Percentiles rank a stretch among this genome's conserved stretches.
Evolutionary conservation across 1,140 invertebrate genomes (phyloP).

Genomic region (Procambarus clarkii): DNA sequence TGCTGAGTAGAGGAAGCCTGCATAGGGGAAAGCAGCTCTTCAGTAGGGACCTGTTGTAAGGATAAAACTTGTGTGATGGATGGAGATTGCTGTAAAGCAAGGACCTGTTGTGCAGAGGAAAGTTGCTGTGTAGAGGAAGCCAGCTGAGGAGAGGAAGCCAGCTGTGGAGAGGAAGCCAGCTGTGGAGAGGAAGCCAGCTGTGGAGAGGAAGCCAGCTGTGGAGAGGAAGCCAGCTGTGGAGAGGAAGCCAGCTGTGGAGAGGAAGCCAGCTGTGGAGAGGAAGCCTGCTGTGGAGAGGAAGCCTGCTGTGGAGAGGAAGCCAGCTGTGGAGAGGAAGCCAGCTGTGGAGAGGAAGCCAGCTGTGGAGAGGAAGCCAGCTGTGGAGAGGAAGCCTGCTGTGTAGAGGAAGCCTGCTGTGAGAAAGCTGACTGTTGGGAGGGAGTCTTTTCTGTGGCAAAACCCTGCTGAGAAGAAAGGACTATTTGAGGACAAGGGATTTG

Average conservation of each 20-base stretch:
- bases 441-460: background rate
- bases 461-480: background rate
- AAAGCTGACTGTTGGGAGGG: background rate
- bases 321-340: constrained; percentile 1
- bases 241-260: constrained; percentile 3
- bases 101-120: background rate
- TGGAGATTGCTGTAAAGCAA: background rate
- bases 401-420: background rate
- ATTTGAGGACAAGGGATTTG: background rate
- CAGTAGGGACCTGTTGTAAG: background rate
- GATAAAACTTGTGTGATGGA: background rate
- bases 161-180: constrained; percentile 1
- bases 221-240: background rate
- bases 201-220: background rate
- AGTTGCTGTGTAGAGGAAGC: background rate
- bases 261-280: constrained; percentile 4
- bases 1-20: background rate
- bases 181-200: background rate
- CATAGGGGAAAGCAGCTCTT: background rate
- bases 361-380: background rate
- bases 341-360: constrained; percentile 1
- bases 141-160: background rate
- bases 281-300: background rate
- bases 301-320: background rate
- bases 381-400: background rate